Conservation (phyloP, 2,113 vertebrate species). For the Lagopus leucura region DNA sequence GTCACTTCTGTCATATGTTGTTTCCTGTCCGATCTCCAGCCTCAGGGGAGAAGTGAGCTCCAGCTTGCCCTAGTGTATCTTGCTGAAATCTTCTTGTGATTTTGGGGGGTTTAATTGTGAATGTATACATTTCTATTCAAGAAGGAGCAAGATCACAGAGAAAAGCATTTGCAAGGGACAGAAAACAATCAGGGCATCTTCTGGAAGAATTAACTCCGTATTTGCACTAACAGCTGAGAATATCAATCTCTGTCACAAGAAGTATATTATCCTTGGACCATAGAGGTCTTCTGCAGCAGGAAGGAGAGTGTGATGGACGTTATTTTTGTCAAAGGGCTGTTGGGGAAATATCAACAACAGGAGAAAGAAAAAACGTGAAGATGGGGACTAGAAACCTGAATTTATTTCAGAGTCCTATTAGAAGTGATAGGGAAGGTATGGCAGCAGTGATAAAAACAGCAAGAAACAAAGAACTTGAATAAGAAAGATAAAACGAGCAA, state of each 20-base stretch:
- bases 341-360: background rate
- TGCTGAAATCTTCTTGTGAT: background rate
- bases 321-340: background rate
- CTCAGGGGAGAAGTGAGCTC: background rate
- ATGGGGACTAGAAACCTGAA: background rate
- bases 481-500: background rate
- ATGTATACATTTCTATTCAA: background rate
- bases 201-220: background rate
- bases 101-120: background rate
- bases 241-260: fast-evolving
- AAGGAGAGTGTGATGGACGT: background rate
- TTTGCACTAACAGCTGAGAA: background rate
- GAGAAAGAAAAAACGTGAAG: background rate
- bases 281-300: background rate
- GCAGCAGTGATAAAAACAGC: background rate
- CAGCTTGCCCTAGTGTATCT: background rate
- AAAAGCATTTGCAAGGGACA: background rate
- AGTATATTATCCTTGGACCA: fast-evolving
- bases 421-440: background rate
- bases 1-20: background rate
- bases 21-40: background rate
- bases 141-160: background rate
- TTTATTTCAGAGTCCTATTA: background rate
- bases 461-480: background rate
- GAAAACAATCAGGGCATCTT: background rate